Percentiles rank a stretch among this genome's conserved stretches.
These are phyloP conservation scores for Drosophila longiperda DNA, from an alignment of 2,888 invertebrate genomes.

Conservation along the genomic window DNA sequence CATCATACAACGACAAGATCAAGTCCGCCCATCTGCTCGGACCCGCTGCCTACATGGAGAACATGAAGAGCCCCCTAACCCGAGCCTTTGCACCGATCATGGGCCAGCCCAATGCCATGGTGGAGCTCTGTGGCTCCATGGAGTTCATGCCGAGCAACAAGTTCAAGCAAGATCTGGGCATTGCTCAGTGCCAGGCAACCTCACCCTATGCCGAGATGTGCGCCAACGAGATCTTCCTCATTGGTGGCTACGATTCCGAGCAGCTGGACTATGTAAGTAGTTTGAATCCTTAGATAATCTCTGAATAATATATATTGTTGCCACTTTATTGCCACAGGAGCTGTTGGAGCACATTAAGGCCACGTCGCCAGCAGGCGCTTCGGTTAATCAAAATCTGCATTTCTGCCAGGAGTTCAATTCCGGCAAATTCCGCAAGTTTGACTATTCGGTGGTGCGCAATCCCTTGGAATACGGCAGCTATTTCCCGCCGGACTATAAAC, in stretches of 20 bases:
- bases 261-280: constrained; percentile 85
- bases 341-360: constrained; percentile 81
- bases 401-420: constrained; percentile 83
- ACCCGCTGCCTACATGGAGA: constrained; percentile 86
- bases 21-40: constrained; percentile 84
- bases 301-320: background rate
- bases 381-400: constrained; percentile 83
- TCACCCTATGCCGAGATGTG: constrained; percentile 86
- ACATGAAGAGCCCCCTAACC: constrained; percentile 84
- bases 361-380: constrained; percentile 83
- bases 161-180: constrained; percentile 84
- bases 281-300: background rate
- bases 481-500: constrained; percentile 86
- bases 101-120: constrained; percentile 76
- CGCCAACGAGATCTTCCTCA: constrained; percentile 88
- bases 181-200: constrained; percentile 84
- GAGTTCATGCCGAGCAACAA: constrained; percentile 77
- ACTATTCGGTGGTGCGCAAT: constrained; percentile 84
- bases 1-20: constrained; percentile 67
- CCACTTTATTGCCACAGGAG: constrained; percentile 32
- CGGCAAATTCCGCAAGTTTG: constrained; percentile 82
- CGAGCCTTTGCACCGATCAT: constrained; percentile 71
- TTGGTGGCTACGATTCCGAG: constrained; percentile 85
- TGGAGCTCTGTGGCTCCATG: constrained; percentile 75
- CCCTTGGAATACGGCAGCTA: constrained; percentile 84